A percentile compares a stretch with the other conserved stretches of the same genome.
Evolutionary conservation across 2,113 vertebrate species (phyloP).

Genomic region (Dolichotis patagonum): DNA sequence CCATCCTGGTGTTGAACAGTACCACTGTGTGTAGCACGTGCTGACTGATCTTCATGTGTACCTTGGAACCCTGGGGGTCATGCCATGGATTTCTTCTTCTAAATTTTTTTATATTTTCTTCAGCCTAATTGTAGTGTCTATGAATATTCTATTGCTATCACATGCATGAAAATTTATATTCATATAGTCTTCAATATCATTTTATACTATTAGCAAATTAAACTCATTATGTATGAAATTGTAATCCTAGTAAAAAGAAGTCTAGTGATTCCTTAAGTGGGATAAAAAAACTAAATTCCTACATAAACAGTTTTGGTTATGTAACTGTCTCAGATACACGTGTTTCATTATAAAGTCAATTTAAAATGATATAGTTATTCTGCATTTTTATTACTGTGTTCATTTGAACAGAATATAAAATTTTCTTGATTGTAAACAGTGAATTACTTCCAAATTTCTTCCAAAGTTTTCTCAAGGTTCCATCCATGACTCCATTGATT

Average conservation of each 20-base stretch:
- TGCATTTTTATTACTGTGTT: not conserved
- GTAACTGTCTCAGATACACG: not conserved
- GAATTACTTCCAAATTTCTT: conserved; percentile 6
- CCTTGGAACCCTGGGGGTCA: not conserved
- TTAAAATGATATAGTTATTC: not conserved
- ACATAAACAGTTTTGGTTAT: not conserved
- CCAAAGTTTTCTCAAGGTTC: not conserved
- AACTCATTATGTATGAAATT: not conserved
- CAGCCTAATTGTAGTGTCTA: not conserved
- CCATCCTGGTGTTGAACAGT: not conserved
- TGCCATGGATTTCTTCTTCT: not conserved
- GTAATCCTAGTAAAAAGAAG: not conserved
- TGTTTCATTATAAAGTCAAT: not conserved
- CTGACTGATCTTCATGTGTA: not conserved
- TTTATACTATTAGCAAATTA: not conserved
- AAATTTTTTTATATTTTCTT: not conserved
- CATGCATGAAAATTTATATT: not conserved
- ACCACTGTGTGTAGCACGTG: not conserved
- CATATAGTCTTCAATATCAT: not conserved
- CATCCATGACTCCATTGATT: not conserved
- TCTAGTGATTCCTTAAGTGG: not conserved
- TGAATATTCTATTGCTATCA: not conserved
- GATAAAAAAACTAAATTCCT: not conserved
- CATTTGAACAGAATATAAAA: not conserved
- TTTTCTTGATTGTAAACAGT: not conserved